Evolutionary conservation across 2,113 vertebrate genomes (phyloP), one percentile per base, ranked within the genome.

Genomic region (Melanerpes formicivorus): DNA sequence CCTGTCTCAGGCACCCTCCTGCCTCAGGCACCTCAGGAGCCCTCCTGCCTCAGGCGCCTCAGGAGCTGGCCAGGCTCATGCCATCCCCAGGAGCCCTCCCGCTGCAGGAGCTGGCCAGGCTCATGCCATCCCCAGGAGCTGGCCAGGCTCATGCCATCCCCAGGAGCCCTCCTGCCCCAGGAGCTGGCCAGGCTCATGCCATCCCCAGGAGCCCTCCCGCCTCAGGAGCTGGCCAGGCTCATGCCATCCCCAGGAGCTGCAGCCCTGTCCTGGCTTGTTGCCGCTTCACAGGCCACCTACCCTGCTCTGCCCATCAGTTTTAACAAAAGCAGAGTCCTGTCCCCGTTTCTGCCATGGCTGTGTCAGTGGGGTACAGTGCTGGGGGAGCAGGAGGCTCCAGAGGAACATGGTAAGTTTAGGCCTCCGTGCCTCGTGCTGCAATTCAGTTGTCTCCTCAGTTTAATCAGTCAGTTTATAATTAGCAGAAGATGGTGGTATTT

Each of bases 271-370:
- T 0, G 0, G 23, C 16, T 50, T 3, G 1, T 11, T 13, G 18
- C 34, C 34, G 26, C 23, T 8, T 40, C 62, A 40, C 23, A 37
- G 32, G 22, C 7, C 55, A 63, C 27, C 30, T 16, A 22, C 14
- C 14, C 23, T 64, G 21, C 17, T 1, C 59, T n/a, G 12, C 22
- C 13, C 10, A 0, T 5, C 12, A 10, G 16, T 10, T 58, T 30
- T 27, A 44, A 15, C 27, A 58, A 42, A 59, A 32, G 0, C 8
- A 2, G 13, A 4, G n/a, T 11, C 3, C 2, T 16, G 52, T 69
- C 32, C 8, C 22, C 8, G 14, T 18, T 1, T 25, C 3, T 10
- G 15, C 26, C 4, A 1, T 5, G 0, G 1, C 21, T 6, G 0
- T 25, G 48, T 14, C 0, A 1, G 7, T 21, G 60, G 32, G 14